A percentile compares a stretch with the other conserved stretches of the same genome.
Evolutionary conservation across 2,888 invertebrate genomes (phyloP).

Genomic region (Biston betularia): DNA sequence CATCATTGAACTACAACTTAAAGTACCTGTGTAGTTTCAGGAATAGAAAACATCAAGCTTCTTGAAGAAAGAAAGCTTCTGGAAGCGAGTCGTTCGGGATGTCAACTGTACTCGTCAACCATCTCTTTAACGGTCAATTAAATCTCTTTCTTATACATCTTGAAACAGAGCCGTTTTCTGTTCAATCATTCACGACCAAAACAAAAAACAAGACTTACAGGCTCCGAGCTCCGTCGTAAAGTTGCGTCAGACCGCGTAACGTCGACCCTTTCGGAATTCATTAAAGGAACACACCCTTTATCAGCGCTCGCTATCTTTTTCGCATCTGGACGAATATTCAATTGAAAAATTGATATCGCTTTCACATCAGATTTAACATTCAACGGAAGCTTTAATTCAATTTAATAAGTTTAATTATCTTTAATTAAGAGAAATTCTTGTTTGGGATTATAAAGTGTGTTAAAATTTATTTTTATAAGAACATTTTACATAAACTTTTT

Average conservation of each 20-base stretch:
- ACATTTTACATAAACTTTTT: no score
- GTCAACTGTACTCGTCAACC: constrained; percentile 4
- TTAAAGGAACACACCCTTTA: constrained; percentile 19
- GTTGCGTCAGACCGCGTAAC: constrained; percentile 28
- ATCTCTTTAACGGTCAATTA: background rate
- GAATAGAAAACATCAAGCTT: background rate
- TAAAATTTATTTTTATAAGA: no score
- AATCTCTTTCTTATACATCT: constrained; percentile 9
- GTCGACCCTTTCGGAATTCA: constrained; percentile 22
- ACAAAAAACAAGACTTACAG: constrained; percentile 14
- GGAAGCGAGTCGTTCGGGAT: no score
- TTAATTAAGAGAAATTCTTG: constrained; percentile 15
- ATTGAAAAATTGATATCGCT: constrained; percentile 17
- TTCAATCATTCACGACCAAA: background rate
- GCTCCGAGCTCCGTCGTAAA: constrained; percentile 18
- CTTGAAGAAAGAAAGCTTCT: no score
- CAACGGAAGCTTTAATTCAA: constrained; percentile 12
- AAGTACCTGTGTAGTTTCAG: background rate
- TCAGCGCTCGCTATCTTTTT: constrained; percentile 13
- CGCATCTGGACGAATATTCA: constrained; percentile 5
- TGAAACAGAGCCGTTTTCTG: constrained; percentile 14
- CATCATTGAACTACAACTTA: no score
- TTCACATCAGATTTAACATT: constrained; percentile 22
- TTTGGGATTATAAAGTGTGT: background rate
- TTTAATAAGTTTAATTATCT: background rate